A percentile compares a stretch with the other conserved stretches of the same genome.
Evolutionary conservation across 2,888 invertebrate genomes (phyloP).

Genomic region (Mylabris sibirica): DNA sequence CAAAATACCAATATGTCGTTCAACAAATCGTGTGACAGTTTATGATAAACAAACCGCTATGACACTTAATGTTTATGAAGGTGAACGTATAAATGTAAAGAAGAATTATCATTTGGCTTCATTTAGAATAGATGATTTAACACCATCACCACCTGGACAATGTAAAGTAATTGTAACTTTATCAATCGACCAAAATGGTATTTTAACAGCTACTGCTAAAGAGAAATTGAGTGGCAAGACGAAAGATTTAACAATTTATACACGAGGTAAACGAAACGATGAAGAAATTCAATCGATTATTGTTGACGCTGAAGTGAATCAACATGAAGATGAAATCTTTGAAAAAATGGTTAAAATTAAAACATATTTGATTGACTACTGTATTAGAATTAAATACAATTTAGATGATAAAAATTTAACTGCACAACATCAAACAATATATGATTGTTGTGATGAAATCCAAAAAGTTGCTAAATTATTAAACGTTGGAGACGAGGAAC

Average conservation of each 20-base stretch:
- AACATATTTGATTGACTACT: constrained; percentile 29
- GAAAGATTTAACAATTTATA: constrained; percentile 37
- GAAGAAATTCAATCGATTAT: constrained; percentile 32
- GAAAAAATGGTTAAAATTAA: constrained; percentile 34
- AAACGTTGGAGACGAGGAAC: constrained; percentile 13
- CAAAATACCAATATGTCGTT: constrained; percentile 31
- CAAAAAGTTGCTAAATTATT: neutral
- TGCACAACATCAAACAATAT: neutral
- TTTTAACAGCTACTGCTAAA: constrained; percentile 37
- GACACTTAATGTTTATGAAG: constrained; percentile 36
- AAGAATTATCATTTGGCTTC: constrained; percentile 34
- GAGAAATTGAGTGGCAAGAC: constrained; percentile 32
- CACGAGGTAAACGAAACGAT: constrained; percentile 32
- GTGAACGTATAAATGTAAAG: constrained; percentile 34
- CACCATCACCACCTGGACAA: constrained; percentile 30
- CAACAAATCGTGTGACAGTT: constrained; percentile 21
- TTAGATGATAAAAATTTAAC: constrained; percentile 18
- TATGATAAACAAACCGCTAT: constrained; percentile 35
- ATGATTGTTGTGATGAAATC: constrained; percentile 15
- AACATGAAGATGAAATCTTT: constrained; percentile 30
- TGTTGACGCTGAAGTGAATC: constrained; percentile 29
- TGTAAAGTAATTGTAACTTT: constrained; percentile 26
- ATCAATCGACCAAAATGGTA: constrained; percentile 39
- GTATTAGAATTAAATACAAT: constrained; percentile 22
- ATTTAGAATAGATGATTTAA: constrained; percentile 30